Conservation (phyloP, 2,797 vertebrate species). For the Danio jaintianensis region DNA sequence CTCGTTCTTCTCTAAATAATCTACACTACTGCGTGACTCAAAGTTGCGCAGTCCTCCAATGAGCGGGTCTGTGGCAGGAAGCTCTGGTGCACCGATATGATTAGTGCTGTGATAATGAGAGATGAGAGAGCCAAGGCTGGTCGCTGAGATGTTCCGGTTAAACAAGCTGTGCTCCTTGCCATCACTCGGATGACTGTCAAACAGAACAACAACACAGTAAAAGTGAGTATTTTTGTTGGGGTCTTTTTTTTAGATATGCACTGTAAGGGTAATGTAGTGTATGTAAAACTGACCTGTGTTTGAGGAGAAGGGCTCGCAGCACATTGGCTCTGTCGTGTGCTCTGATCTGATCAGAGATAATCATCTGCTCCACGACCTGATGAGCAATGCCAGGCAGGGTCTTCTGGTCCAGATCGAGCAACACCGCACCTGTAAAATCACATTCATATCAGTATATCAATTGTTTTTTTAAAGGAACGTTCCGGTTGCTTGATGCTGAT, state of each 20-base stretch:
- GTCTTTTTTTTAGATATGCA: neutral
- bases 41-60: slow-evolving; percentile 75
- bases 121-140: slow-evolving; percentile 91
- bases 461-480: too few species aligned
- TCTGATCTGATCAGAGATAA: slow-evolving; percentile 97
- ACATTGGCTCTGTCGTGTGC: slow-evolving; percentile 94
- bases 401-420: slow-evolving; percentile 95
- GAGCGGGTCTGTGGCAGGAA: slow-evolving; percentile 89
- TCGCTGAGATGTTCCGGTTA: slow-evolving; percentile 93
- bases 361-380: slow-evolving; percentile 99
- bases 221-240: neutral
- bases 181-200: slow-evolving; percentile 90
- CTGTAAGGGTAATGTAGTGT: neutral
- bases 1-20: slow-evolving; percentile 85
- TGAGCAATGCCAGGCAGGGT: slow-evolving; percentile 95
- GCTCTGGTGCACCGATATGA: slow-evolving; percentile 77
- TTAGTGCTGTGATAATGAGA: slow-evolving; percentile 85
- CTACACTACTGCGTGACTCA: slow-evolving; percentile 78
- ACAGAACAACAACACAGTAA: slow-evolving; percentile 56
- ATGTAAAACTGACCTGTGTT: slow-evolving; percentile 87
- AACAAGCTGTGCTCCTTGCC: slow-evolving; percentile 93
- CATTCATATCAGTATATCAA: slow-evolving; percentile 1
- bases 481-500: too few species aligned
- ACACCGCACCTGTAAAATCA: slow-evolving; percentile 85
- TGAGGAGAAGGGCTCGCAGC: slow-evolving; percentile 92